A percentile compares a stretch with the other conserved stretches of the same genome.
Conservation (phyloP, 2,888 invertebrate species). For the Phaedon cochleariae region DNA sequence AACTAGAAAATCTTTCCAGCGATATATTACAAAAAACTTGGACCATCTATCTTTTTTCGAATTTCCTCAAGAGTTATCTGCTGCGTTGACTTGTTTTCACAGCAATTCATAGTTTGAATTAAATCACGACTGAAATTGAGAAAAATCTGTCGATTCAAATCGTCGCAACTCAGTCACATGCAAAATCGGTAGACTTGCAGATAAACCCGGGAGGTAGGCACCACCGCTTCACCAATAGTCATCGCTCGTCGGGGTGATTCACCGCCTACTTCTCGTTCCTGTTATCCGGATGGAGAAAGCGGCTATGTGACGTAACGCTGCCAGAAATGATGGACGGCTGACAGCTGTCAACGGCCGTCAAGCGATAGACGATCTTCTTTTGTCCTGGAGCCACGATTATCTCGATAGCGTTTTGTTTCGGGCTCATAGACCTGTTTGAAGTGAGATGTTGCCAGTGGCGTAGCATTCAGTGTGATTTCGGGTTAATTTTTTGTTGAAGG, state of each 20-base stretch:
- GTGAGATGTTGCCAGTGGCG: not conserved
- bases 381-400: not conserved
- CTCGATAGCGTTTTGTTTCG: not conserved
- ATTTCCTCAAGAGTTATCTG: too few relatives aligned
- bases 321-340: constrained; percentile 63
- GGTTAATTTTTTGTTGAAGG: not conserved
- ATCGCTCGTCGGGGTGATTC: constrained; percentile 8
- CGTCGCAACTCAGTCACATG: too few relatives aligned
- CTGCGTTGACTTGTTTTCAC: too few relatives aligned
- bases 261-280: constrained; percentile 45
- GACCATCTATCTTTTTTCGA: too few relatives aligned
- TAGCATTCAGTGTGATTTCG: not conserved
- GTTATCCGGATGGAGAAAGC: constrained; percentile 55
- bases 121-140: too few relatives aligned
- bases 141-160: too few relatives aligned
- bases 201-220: not conserved
- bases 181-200: not conserved
- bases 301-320: constrained; percentile 61
- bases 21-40: too few relatives aligned
- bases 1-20: too few relatives aligned
- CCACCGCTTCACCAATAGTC: not conserved
- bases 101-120: too few relatives aligned
- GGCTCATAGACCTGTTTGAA: not conserved
- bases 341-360: constrained; percentile 55
- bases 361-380: not conserved